phyloP scores from a whole-genome alignment of 2,797 vertebrate genomes.

The Spheniscus humboldti region DNA sequence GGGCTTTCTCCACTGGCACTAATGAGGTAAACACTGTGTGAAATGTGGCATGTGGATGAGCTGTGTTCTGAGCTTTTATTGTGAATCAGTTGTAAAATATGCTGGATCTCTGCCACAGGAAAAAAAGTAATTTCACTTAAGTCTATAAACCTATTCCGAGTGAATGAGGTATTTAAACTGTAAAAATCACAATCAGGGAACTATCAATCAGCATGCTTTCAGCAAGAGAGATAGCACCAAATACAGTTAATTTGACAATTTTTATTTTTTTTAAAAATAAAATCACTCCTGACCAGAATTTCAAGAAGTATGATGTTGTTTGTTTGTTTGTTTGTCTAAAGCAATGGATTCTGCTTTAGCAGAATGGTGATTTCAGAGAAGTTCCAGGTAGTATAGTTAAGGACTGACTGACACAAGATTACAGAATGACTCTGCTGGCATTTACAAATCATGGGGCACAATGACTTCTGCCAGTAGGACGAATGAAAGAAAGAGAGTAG shows the following conservation, averaged over 20 bases:
- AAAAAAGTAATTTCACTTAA: conserved; percentile 48
- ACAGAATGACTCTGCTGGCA: background rate
- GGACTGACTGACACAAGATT: background rate
- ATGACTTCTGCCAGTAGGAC: background rate
- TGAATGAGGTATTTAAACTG: conserved; percentile 43
- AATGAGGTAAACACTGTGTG: conserved; percentile 53
- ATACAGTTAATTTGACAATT: background rate
- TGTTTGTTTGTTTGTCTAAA: background rate
- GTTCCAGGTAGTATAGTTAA: background rate
- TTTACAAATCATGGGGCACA: background rate
- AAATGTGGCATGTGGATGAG: conserved; percentile 41
- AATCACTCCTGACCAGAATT: background rate
- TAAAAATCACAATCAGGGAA: conserved; percentile 45
- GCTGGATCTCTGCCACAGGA: conserved; percentile 36
- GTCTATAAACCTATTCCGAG: conserved; percentile 20
- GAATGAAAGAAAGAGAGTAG: background rate
- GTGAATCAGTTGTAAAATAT: conserved; percentile 54
- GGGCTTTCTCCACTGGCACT: conserved; percentile 16
- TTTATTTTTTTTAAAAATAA: background rate
- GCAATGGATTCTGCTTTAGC: background rate
- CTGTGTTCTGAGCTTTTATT: conserved; percentile 34
- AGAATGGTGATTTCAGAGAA: background rate
- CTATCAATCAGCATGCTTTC: conserved; percentile 41
- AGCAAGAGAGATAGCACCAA: background rate
- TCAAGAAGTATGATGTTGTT: background rate